Evolutionary conservation across 2,113 vertebrate genomes (phyloP).

Genomic region (Anser cygnoides): DNA sequence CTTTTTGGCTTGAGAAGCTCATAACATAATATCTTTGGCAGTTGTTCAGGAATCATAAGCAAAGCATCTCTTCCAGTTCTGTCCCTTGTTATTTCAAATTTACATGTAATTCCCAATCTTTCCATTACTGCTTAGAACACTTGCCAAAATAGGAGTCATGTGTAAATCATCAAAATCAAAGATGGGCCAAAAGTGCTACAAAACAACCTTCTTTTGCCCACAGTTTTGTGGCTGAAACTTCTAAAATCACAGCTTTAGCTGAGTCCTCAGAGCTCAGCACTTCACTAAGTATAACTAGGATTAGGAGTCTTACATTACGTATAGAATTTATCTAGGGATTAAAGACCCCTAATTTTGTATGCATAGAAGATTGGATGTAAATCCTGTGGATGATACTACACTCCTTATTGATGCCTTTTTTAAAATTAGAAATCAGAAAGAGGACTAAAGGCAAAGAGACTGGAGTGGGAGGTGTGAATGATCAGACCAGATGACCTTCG

Average conservation of each 20-base stretch:
- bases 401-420: background rate
- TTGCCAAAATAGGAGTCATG: conserved; percentile 23
- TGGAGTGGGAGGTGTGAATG: background rate
- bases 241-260: background rate
- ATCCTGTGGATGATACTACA: background rate
- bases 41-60: conserved; percentile 32
- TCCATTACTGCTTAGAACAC: conserved; percentile 5
- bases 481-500: background rate
- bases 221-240: background rate
- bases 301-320: background rate
- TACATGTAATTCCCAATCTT: conserved; percentile 29
- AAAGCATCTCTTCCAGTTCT: background rate
- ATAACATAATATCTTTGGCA: conserved; percentile 53
- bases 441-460: background rate
- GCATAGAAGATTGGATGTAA: background rate
- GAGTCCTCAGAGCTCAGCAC: background rate
- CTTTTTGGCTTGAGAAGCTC: conserved; percentile 1
- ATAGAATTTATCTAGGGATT: background rate
- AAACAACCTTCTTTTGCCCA: background rate
- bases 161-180: conserved; percentile 33
- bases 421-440: background rate
- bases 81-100: conserved; percentile 34
- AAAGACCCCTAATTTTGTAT: background rate
- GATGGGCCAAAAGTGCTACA: background rate
- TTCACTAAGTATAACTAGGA: background rate